Evolutionary conservation across 2,113 vertebrate species (phyloP).

Genomic region (Aptenodytes forsteri): DNA sequence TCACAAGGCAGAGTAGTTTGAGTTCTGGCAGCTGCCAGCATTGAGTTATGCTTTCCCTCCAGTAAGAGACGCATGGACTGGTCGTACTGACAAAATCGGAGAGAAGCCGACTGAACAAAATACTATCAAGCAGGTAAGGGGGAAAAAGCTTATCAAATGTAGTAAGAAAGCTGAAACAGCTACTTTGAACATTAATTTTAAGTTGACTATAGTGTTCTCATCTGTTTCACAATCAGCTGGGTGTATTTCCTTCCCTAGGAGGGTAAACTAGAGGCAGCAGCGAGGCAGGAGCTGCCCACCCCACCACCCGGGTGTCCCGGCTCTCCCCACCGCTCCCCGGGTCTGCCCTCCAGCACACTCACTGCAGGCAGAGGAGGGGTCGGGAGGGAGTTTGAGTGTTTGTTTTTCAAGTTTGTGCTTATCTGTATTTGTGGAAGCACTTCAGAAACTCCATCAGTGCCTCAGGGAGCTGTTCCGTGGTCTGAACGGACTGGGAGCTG

Average conservation of each 20-base stretch:
- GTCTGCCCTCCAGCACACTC: background rate
- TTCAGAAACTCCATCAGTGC: background rate
- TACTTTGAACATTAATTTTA: background rate
- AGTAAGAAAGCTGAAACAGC: background rate
- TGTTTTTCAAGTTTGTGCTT: background rate
- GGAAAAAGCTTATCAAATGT: background rate
- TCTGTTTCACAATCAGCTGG: background rate
- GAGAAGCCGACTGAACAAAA: background rate
- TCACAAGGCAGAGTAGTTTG: background rate
- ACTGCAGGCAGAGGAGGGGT: background rate
- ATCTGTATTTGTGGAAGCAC: background rate
- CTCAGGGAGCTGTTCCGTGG: background rate
- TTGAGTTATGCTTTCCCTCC: background rate
- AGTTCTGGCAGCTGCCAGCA: background rate
- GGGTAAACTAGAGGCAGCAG: background rate
- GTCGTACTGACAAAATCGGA: background rate
- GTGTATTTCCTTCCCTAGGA: background rate
- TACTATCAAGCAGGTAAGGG: background rate
- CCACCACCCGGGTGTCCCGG: rapidly evolving
- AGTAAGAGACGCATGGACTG: rapidly evolving
- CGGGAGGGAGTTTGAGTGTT: background rate
- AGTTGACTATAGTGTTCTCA: background rate
- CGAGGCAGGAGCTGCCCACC: background rate
- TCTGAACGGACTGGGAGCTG: background rate
- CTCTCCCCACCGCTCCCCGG: background rate